Evolutionary conservation across 2,888 invertebrate genomes (phyloP).

Genomic region (Myopa tessellatipennis): DNA sequence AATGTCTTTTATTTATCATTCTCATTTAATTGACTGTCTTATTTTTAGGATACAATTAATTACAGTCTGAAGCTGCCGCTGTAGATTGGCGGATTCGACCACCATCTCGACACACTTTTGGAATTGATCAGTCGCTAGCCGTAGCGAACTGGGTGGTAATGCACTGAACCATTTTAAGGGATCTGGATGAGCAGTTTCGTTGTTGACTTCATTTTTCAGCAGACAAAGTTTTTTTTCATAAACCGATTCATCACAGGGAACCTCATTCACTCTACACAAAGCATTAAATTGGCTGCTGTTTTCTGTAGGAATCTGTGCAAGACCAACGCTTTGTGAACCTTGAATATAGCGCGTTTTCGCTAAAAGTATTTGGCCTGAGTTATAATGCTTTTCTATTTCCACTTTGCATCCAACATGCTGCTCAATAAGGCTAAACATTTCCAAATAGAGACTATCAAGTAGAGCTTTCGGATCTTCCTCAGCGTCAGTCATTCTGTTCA

Average conservation of each 20-base stretch:
- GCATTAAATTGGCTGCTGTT: constrained; percentile 70
- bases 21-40: constrained; percentile 26
- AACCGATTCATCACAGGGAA: constrained; percentile 63
- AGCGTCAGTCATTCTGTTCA: constrained; percentile 35
- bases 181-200: constrained; percentile 69
- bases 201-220: constrained; percentile 63
- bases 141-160: constrained; percentile 82
- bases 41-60: constrained; percentile 53
- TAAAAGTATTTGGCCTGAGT: constrained; percentile 68
- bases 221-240: constrained; percentile 59
- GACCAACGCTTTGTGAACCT: constrained; percentile 79
- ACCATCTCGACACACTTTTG: constrained; percentile 76
- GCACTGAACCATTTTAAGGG: constrained; percentile 90
- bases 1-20: not conserved
- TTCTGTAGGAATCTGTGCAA: constrained; percentile 76
- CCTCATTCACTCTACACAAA: constrained; percentile 63
- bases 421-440: constrained; percentile 79
- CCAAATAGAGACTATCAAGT: constrained; percentile 77
- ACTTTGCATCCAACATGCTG: constrained; percentile 77
- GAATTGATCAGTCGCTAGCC: constrained; percentile 80
- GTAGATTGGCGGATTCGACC: constrained; percentile 78
- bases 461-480: constrained; percentile 64
- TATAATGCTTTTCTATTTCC: constrained; percentile 76
- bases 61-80: constrained; percentile 70
- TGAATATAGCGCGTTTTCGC: constrained; percentile 84